phyloP scores from a whole-genome alignment of 2,888 invertebrate species.

The Parascotia fuliginaria region DNA sequence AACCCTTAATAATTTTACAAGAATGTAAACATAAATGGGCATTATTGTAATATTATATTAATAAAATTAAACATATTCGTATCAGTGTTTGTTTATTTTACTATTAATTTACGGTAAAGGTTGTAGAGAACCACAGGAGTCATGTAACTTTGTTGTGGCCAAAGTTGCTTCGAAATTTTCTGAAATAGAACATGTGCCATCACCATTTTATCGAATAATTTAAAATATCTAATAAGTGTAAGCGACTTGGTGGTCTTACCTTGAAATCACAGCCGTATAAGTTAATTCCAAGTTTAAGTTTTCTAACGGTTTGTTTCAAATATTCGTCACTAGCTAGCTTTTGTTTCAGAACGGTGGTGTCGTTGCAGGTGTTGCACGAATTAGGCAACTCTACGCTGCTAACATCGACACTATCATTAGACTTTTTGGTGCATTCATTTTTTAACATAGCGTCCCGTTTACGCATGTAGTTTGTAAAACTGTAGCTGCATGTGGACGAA shows the following conservation, averaged over 20 bases:
- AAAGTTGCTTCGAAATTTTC: slow-evolving; percentile 75
- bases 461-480: slow-evolving; percentile 72
- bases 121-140: slow-evolving; percentile 70
- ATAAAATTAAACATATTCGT: slow-evolving; percentile 16
- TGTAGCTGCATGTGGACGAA: slow-evolving; percentile 49
- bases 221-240: no score
- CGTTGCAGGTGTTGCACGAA: slow-evolving; percentile 68
- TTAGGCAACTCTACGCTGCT: slow-evolving; percentile 33
- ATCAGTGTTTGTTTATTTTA: slow-evolving; percentile 60
- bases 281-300: slow-evolving; percentile 76
- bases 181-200: slow-evolving; percentile 52
- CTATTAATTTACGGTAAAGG: slow-evolving; percentile 71
- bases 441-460: slow-evolving; percentile 56
- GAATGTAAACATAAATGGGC: no score
- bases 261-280: slow-evolving; percentile 80
- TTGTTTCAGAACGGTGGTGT: slow-evolving; percentile 58
- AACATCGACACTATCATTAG: slow-evolving; percentile 11
- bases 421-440: slow-evolving; percentile 24
- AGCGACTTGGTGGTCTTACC: slow-evolving; percentile 49
- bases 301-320: slow-evolving; percentile 66
- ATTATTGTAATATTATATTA: no score
- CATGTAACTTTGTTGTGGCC: slow-evolving; percentile 72
- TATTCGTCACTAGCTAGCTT: slow-evolving; percentile 61
- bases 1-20: no score
- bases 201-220: no score